phyloP scores from a whole-genome alignment of 2,888 invertebrate species.

The Rhagophthalmus giganteus region DNA sequence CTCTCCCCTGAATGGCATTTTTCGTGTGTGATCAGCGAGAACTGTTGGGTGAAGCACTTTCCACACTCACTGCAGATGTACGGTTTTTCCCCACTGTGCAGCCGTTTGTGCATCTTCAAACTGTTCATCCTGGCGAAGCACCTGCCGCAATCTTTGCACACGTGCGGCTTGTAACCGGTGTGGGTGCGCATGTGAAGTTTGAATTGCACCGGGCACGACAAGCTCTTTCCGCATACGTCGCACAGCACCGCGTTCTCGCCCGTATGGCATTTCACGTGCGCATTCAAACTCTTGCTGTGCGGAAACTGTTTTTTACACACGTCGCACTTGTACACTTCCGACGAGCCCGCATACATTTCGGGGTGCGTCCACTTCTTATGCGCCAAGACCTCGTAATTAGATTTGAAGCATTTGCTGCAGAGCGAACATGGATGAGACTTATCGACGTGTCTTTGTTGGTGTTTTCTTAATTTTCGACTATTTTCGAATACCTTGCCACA shows the following conservation, averaged over 20 bases:
- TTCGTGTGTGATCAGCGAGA: slow-evolving; percentile 63
- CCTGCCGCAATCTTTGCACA: slow-evolving; percentile 50
- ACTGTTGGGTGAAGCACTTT: slow-evolving; percentile 63
- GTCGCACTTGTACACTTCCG: slow-evolving; percentile 50
- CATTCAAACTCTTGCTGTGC: slow-evolving; percentile 46
- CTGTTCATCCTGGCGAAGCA: slow-evolving; percentile 63
- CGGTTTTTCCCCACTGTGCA: slow-evolving; percentile 64
- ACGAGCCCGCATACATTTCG: too few relatives aligned
- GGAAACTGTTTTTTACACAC: slow-evolving; percentile 54
- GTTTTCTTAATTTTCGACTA: too few relatives aligned
- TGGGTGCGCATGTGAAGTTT: slow-evolving; percentile 59
- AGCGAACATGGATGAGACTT: too few relatives aligned
- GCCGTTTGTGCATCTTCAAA: slow-evolving; percentile 62
- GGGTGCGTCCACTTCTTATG: too few relatives aligned
- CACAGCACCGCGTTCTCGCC: slow-evolving; percentile 56
- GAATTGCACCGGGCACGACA: slow-evolving; percentile 56
- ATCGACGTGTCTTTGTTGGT: too few relatives aligned
- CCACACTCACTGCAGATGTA: slow-evolving; percentile 62
- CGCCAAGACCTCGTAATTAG: too few relatives aligned
- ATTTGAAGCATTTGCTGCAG: too few relatives aligned
- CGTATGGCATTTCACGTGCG: slow-evolving; percentile 52
- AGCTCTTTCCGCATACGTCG: slow-evolving; percentile 60
- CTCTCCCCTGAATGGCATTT: slow-evolving; percentile 62
- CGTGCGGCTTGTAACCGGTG: slow-evolving; percentile 57
- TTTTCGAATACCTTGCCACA: too few relatives aligned